Evolutionary conservation across 1,140 invertebrate genomes (phyloP), one percentile per base, ranked within the genome.

Genomic region (Paraescarpia echinospica): DNA sequence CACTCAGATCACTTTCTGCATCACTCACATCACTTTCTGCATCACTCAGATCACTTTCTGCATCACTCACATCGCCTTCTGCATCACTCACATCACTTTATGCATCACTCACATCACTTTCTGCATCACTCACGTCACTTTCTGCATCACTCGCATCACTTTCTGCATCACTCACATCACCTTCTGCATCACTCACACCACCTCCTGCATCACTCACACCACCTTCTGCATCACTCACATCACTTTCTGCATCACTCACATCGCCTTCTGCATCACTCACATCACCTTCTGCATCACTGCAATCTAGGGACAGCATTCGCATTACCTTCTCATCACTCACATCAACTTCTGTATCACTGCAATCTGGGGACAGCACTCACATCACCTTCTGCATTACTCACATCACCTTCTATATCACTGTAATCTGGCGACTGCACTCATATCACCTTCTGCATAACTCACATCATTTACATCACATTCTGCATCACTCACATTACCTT

Each of bases 271-370:
- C 41, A 96, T 93, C 4, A 96, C 96, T 51, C 95, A 94, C 90
- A 96, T 93, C 77, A 96, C 96, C 35, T 94, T 94, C 93, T 96
- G 95, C 95, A 96, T 96, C 35, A 96, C 93, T 89, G 94, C 95
- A 48, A 96, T 95, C 96, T 96, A 91, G 0, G 93, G 93, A n/a
- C 34, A 90, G 5, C 89, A 41, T 4, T 12, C 41, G 12, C 41
- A 89, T 34, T 9, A 89, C n/a, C 14, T 14, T 27, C 59, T 14
- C 27, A 27, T 77, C 27, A 77, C 59, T 27, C 14, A 77, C 18
- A 77, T 77, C 48, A 51, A 8, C 0, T 9, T 51, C 8, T 51
- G 48, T 9, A 18, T 51, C 59, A 77, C 59, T 77, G 59, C 0
- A 18, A 77, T 77, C 14, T 77, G 22, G 59, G 22, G 59, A 27